phyloP scores from a whole-genome alignment of 2,888 invertebrate species.

The Trissolcus japonicus region DNA sequence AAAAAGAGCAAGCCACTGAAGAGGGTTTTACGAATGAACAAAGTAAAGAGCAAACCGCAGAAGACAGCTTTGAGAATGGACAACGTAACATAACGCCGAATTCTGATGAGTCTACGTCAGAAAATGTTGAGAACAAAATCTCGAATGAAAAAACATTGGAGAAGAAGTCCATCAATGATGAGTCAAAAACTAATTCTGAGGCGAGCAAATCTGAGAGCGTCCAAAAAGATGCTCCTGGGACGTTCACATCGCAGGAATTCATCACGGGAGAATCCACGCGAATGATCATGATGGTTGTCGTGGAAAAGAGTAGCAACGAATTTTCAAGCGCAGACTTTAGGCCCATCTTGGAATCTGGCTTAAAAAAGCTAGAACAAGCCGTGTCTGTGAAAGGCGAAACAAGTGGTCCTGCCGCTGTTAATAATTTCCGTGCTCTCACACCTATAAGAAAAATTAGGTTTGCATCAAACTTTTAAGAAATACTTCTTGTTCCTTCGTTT shows the following conservation, averaged over 20 bases:
- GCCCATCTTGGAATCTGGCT: slow-evolving; percentile 66
- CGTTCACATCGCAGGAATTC: too few relatives aligned
- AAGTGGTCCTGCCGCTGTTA: too few relatives aligned
- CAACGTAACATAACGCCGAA: not conserved
- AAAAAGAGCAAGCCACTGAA: not conserved
- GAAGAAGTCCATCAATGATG: too few relatives aligned
- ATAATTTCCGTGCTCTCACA: slow-evolving; percentile 1
- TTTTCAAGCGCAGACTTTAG: slow-evolving; percentile 60
- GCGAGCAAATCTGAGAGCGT: too few relatives aligned
- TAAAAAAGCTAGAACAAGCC: slow-evolving; percentile 65
- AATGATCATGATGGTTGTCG: slow-evolving; percentile 70
- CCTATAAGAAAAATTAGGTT: slow-evolving; percentile 10
- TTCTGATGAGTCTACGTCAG: too few relatives aligned
- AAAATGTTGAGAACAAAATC: too few relatives aligned
- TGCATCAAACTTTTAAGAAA: too few relatives aligned
- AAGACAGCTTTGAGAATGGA: too few relatives aligned
- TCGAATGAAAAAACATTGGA: too few relatives aligned
- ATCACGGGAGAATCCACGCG: slow-evolving; percentile 57
- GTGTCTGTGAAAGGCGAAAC: slow-evolving; percentile 9
- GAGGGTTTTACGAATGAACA: not conserved
- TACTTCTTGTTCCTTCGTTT: too few relatives aligned
- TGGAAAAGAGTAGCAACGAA: slow-evolving; percentile 61
- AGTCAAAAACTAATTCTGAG: too few relatives aligned
- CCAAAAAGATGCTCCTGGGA: too few relatives aligned
- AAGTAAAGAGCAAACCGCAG: not conserved